phyloP scores from a whole-genome alignment of 2,113 vertebrate genomes.

The Labeo catla region DNA sequence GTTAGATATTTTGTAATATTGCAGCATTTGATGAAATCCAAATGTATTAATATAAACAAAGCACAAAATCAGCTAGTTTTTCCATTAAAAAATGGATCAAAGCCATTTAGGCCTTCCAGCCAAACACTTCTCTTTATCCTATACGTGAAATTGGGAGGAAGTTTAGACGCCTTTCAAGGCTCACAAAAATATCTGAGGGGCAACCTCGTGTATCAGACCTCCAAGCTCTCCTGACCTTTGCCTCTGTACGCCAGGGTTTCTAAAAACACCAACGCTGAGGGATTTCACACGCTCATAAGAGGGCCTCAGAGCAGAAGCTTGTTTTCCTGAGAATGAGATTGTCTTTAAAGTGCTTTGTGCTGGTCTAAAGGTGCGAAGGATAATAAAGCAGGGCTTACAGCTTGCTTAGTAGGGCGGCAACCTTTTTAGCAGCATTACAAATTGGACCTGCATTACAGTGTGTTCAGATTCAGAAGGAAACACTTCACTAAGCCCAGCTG shows the following conservation, averaged over 20 bases:
- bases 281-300: conserved; percentile 47
- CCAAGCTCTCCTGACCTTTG: conserved; percentile 54
- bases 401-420: conserved; percentile 63
- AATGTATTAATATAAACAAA: conserved; percentile 14
- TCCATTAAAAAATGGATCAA: conserved; percentile 1
- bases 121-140: conserved; percentile 39
- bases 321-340: conserved; percentile 52
- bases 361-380: conserved; percentile 70
- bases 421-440: conserved; percentile 72
- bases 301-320: conserved; percentile 19
- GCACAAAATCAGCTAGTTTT: conserved; percentile 2
- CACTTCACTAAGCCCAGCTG: conserved; percentile 72
- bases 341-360: conserved; percentile 45
- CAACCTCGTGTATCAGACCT: conserved; percentile 42
- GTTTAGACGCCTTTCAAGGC: conserved; percentile 44
- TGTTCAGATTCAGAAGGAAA: conserved; percentile 64
- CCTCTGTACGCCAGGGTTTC: conserved; percentile 38
- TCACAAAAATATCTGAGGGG: conserved; percentile 50
- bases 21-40: not conserved
- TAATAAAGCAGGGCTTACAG: conserved; percentile 73
- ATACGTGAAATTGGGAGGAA: conserved; percentile 47
- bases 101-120: conserved; percentile 1
- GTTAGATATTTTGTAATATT: not conserved
- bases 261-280: conserved; percentile 38
- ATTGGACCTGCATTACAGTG: conserved; percentile 59